A percentile compares a stretch with the other conserved stretches of the same genome.
These are phyloP conservation scores for Tenodera sinensis DNA, from an alignment of 2,888 invertebrate species.

Conservation along the genomic window DNA sequence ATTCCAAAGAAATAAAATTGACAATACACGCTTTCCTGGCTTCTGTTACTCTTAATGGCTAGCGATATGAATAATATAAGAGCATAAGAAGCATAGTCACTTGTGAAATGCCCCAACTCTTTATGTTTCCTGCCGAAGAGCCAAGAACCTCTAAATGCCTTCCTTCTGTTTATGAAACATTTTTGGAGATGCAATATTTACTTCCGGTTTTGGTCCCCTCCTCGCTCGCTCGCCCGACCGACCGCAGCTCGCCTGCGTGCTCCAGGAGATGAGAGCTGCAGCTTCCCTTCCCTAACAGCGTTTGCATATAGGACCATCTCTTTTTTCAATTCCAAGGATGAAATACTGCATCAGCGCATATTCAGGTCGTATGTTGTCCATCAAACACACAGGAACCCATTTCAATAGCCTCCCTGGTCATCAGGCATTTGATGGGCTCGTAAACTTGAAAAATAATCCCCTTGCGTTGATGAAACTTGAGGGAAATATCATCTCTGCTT, in stretches of 20 bases:
- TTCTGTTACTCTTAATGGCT: too few species aligned
- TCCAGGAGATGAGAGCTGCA: neutral
- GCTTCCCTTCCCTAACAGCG: too few species aligned
- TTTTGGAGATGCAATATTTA: neutral
- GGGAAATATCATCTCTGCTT: neutral
- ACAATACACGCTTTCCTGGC: too few species aligned
- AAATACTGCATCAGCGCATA: neutral
- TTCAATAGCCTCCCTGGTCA: neutral
- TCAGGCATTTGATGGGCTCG: neutral
- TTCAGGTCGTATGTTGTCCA: neutral
- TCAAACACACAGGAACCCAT: neutral
- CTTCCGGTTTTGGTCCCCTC: neutral
- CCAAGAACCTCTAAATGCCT: neutral
- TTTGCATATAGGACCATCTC: neutral
- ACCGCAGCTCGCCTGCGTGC: neutral
- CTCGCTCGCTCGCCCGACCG: too few species aligned
- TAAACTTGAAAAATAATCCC: neutral
- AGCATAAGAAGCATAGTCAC: too few species aligned
- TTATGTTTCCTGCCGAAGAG: neutral
- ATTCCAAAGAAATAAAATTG: too few species aligned
- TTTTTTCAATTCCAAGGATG: neutral
- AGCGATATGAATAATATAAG: too few species aligned
- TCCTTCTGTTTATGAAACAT: neutral
- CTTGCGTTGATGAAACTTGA: neutral
- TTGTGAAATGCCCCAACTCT: neutral